Conservation (phyloP, 1,140 invertebrate species). For the Schlechtendalia chinensis region DNA sequence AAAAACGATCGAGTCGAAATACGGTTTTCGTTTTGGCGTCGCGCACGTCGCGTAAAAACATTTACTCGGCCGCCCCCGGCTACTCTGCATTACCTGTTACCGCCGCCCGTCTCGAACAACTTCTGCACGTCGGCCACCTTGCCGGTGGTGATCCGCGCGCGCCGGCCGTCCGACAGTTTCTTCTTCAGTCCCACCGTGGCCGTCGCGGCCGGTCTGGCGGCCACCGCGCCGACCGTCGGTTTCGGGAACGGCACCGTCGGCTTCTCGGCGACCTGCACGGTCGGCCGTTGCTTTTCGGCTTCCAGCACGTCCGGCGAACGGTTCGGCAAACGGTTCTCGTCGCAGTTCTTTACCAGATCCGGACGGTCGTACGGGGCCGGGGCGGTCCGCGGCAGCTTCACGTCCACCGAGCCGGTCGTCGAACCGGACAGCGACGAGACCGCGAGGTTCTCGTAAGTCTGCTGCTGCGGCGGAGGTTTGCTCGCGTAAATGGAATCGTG, state of each 20-base stretch:
- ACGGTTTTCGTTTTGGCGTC: not conserved
- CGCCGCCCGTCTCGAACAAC: not conserved
- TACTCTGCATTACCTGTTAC: not conserved
- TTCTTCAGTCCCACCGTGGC: conserved; percentile 38
- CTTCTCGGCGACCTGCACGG: not conserved
- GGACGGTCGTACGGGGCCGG: not conserved
- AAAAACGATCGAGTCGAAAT: no score
- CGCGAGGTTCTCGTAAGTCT: conserved; percentile 6
- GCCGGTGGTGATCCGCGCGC: not conserved
- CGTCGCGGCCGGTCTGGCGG: not conserved
- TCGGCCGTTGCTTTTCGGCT: not conserved
- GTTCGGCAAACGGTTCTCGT: conserved; percentile 8
- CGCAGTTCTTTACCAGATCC: conserved; percentile 32
- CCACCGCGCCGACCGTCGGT: not conserved
- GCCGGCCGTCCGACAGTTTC: conserved; percentile 9
- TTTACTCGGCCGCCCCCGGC: not conserved
- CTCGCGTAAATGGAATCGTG: conserved; percentile 79
- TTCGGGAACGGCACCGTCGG: not conserved
- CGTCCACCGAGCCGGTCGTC: not conserved
- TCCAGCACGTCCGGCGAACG: conserved; percentile 31
- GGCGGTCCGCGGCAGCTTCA: not conserved
- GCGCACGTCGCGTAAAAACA: not conserved
- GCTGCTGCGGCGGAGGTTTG: not conserved
- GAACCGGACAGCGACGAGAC: not conserved
- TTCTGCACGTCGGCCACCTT: conserved; percentile 6